Evolutionary conservation across 2,888 invertebrate species (phyloP).

Genomic region (Pseudoips prasinana): DNA sequence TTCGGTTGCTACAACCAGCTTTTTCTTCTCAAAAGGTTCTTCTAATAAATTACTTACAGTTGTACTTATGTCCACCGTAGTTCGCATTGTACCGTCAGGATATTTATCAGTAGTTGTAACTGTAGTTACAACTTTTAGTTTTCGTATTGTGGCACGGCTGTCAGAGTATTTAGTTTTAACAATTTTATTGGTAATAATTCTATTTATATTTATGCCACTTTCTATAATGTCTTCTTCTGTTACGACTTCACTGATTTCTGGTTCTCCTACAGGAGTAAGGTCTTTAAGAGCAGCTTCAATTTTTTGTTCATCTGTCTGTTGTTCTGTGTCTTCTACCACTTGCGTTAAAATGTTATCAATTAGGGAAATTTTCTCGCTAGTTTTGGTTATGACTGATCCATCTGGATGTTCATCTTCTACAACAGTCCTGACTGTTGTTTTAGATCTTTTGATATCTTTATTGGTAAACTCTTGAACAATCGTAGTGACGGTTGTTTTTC

Average conservation of each 20-base stretch:
- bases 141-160: constrained; percentile 37
- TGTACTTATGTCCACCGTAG: constrained; percentile 43
- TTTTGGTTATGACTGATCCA: constrained; percentile 63
- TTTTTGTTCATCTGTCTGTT: constrained; percentile 6
- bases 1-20: not conserved
- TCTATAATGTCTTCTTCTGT: constrained; percentile 44
- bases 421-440: constrained; percentile 55
- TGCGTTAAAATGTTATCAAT: constrained; percentile 46
- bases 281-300: constrained; percentile 21
- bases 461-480: constrained; percentile 51
- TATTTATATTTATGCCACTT: constrained; percentile 42
- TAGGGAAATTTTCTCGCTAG: constrained; percentile 63
- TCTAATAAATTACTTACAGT: constrained; percentile 3
- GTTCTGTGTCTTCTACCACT: constrained; percentile 7
- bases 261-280: constrained; percentile 32
- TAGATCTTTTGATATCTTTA: constrained; percentile 48
- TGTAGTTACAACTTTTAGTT: constrained; percentile 56
- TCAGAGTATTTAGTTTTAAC: constrained; percentile 54
- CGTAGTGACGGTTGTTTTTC: constrained; percentile 58
- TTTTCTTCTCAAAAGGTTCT: constrained; percentile 5
- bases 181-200: constrained; percentile 52
- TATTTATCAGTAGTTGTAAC: constrained; percentile 63
- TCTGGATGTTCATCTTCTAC: constrained; percentile 69
- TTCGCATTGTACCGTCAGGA: constrained; percentile 50
- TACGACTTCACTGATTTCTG: constrained; percentile 38